These are phyloP conservation scores for Acanthosepion lycidas DNA, from an alignment of 2,888 invertebrate species.

Conservation along the genomic window DNA sequence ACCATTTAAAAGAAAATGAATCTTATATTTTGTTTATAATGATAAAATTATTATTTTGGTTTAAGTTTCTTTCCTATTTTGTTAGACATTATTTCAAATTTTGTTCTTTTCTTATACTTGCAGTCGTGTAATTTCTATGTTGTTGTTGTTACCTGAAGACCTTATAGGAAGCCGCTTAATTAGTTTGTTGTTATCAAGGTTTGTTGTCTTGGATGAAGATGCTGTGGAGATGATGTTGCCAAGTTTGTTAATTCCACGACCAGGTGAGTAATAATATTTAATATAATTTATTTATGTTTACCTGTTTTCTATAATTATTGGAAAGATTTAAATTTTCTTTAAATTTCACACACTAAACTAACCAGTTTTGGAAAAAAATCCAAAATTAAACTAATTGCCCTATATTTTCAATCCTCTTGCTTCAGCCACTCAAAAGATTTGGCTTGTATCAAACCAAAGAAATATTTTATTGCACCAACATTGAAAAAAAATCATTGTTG, in stretches of 20 bases:
- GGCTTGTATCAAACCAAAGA: too few relatives aligned
- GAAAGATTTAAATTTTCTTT: background rate
- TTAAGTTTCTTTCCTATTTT: background rate
- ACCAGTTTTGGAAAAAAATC: too few relatives aligned
- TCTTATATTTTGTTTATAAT: background rate
- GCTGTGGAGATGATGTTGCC: conserved; percentile 84
- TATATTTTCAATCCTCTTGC: too few relatives aligned
- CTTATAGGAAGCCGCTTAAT: conserved; percentile 88
- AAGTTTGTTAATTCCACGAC: conserved; percentile 82
- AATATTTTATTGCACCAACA: too few relatives aligned
- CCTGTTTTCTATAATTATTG: background rate
- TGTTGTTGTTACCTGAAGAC: conserved; percentile 85
- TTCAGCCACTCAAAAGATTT: too few relatives aligned
- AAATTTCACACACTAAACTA: background rate
- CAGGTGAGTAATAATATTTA: conserved; percentile 77
- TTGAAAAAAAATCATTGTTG: too few relatives aligned
- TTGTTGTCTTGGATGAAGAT: conserved; percentile 87
- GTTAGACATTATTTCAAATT: background rate
- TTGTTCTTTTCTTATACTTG: conserved; percentile 52
- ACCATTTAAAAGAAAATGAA: background rate
- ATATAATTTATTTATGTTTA: background rate
- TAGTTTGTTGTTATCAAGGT: conserved; percentile 85
- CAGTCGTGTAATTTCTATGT: conserved; percentile 80
- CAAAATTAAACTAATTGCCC: too few relatives aligned
- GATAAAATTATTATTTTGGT: background rate